Conservation (phyloP, 2,113 vertebrate genomes). For the Ictalurus punctatus region DNA sequence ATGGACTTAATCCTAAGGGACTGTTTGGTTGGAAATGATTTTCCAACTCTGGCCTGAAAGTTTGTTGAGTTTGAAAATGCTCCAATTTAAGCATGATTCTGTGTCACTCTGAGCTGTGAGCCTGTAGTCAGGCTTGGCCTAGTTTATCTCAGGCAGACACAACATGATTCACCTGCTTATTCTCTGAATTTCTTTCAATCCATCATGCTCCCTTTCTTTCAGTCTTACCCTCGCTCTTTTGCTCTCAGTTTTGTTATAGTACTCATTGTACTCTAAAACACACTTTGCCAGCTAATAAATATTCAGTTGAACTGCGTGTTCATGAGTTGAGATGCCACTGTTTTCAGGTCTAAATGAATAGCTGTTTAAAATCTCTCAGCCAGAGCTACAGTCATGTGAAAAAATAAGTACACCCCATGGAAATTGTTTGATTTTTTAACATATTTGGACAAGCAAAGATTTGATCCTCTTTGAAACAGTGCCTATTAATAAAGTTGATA, state of each 20-base stretch:
- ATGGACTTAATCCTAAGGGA: background rate
- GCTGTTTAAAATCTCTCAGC: constrained; percentile 14
- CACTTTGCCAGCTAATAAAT: constrained; percentile 31
- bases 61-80: background rate
- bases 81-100: constrained; percentile 10
- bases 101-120: background rate
- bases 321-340: background rate
- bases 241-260: background rate
- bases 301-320: constrained; percentile 19
- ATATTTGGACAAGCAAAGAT: too few species aligned
- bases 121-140: constrained; percentile 23
- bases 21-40: background rate
- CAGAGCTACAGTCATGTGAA: background rate
- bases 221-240: background rate
- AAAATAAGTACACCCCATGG: too few species aligned
- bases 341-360: constrained; percentile 8
- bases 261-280: background rate
- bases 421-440: too few species aligned
- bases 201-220: background rate
- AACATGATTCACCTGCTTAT: background rate
- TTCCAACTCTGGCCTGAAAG: background rate
- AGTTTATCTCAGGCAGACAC: constrained; percentile 17
- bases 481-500: too few species aligned
- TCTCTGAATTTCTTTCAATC: background rate
- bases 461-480: too few species aligned